Evolutionary conservation across 2,113 vertebrate species (phyloP), one percentile per base, ranked within the genome.

Genomic region (Myrmecobius fasciatus): DNA sequence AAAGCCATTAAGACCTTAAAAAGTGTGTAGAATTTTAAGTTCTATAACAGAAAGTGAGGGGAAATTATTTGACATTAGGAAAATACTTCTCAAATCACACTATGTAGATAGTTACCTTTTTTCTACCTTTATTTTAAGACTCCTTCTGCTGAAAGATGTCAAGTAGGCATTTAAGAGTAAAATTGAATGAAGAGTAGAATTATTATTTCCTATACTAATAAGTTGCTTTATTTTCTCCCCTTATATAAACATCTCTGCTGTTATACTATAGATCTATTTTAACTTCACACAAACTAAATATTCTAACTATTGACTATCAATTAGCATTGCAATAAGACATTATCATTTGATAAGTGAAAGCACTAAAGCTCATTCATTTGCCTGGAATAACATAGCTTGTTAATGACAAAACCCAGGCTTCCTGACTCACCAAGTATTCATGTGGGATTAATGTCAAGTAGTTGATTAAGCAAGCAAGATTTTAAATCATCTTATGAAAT

Each of bases 1-100:
- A 83, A 83, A 83, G 43, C n/a, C 20, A 43, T 43, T 22, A 83
- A 83, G 20, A 83, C n/a, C n/a, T 83, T 43, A 83, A 43, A 8
- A 83, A 75, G 56, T 90, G 53, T 47, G 67, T 48, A 28, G 1
- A 31, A 56, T 89, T 1, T 49, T 14, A 52, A 89, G 26, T 25
- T 43, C 9, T 25, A n/a, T 47, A 26, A 46, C 26, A n/a, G 17
- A 53, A n/a, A 52, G 10, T 52, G 49, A 28, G 36, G n/a, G 60
- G 89, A 52, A 26, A 67, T 17, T 26, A 46, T 96, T 89, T 14
- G 83, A 31, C n/a, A 52, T 20, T 83, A 83, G 67, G 20, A n/a
- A 83, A 20, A 75, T 75, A 75, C 90, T 95, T 95, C 75, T 93
- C 25, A 91, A 91, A 36, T 95, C 91, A 46, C 53, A 48, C 31